A percentile compares a stretch with the other conserved stretches of the same genome.
These are phyloP conservation scores for Bufo bufo DNA, from an alignment of 2,113 vertebrate genomes.

Conservation along the genomic window DNA sequence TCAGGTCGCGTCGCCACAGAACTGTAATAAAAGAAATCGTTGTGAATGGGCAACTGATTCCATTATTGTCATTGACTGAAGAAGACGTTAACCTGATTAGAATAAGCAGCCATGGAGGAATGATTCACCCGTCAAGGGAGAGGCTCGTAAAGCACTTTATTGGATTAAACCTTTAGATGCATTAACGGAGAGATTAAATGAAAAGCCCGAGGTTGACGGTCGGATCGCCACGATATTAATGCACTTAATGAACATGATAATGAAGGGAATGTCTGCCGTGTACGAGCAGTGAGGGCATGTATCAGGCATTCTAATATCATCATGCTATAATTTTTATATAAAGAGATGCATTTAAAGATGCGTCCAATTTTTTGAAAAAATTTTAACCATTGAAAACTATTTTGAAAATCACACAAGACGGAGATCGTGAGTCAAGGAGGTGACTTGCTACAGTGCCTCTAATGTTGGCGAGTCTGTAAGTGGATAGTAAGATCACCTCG, in stretches of 20 bases:
- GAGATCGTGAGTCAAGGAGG: not conserved
- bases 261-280: conserved; percentile 1
- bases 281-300: not conserved
- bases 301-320: not conserved
- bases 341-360: not conserved
- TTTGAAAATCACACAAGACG: not conserved
- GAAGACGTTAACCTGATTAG: conserved; percentile 38
- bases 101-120: not conserved
- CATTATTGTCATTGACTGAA: conserved; percentile 42
- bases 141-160: not conserved
- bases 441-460: not conserved
- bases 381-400: not conserved
- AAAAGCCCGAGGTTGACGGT: conserved; percentile 19
- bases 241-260: conserved; percentile 31
- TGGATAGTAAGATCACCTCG: no score
- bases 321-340: not conserved
- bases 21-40: conserved; percentile 1
- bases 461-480: not conserved
- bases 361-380: no score
- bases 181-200: conserved; percentile 44
- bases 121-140: conserved; percentile 16
- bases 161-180: conserved; percentile 40
- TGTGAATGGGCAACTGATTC: not conserved
- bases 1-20: not conserved
- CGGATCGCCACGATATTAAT: conserved; percentile 7